Percentiles rank a stretch among this genome's conserved stretches.
These are phyloP conservation scores for Macrochelys suwanniensis DNA, from an alignment of 2,797 vertebrate species.

Conservation along the genomic window DNA sequence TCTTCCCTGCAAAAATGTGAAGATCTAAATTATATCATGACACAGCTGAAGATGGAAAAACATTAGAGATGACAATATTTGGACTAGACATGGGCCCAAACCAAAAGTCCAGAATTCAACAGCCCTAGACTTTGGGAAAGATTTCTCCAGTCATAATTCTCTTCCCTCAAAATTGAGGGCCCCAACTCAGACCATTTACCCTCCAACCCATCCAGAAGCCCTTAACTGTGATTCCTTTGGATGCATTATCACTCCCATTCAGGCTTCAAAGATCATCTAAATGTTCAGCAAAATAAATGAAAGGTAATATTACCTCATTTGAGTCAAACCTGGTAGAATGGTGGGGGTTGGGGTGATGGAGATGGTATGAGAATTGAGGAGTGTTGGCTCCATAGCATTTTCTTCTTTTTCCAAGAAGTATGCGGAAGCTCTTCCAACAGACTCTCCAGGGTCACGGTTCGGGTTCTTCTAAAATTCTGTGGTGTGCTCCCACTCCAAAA, in stretches of 20 bases:
- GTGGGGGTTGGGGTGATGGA: not conserved
- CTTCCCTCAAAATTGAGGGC: not conserved
- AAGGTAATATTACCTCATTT: not conserved
- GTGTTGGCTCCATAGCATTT: not conserved
- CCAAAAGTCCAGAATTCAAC: not conserved
- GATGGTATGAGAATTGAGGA: rapidly evolving
- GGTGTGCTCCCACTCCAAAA: not conserved
- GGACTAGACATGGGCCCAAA: not conserved
- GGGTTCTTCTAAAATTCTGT: not conserved
- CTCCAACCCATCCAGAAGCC: not conserved
- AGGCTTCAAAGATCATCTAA: not conserved
- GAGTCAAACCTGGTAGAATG: not conserved
- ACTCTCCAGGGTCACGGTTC: not conserved
- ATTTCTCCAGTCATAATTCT: not conserved
- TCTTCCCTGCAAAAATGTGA: not conserved
- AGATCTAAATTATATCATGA: not conserved
- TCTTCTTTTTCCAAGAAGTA: not conserved
- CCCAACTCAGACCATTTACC: not conserved
- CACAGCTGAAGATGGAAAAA: not conserved
- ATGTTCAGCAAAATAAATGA: not conserved
- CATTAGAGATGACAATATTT: not conserved
- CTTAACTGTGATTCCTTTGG: not conserved
- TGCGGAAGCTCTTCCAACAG: rapidly evolving
- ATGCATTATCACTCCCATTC: not conserved
- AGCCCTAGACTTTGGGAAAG: not conserved